phyloP scores from a whole-genome alignment of 1,140 invertebrate genomes.

The Diorhabda elongata region DNA sequence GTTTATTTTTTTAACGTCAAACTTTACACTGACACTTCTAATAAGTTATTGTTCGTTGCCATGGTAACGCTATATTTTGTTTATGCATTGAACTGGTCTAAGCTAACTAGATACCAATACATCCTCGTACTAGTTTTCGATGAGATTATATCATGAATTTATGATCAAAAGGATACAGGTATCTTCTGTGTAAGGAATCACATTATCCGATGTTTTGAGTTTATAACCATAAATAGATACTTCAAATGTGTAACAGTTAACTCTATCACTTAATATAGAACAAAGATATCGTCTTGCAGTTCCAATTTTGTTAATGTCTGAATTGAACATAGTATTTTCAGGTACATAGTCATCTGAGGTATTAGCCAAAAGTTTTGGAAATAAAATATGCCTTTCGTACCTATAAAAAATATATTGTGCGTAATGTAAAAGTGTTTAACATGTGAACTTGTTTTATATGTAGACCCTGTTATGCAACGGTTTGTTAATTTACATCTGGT shows the following conservation, averaged over 20 bases:
- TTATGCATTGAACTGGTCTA: too few species aligned
- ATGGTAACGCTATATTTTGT: too few species aligned
- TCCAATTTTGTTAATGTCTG: slow-evolving; percentile 79
- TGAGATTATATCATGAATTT: too few species aligned
- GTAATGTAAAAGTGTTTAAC: not conserved
- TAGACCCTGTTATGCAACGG: too few species aligned
- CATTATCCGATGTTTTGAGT: slow-evolving; percentile 58
- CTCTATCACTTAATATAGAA: slow-evolving; percentile 63
- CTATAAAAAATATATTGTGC: slow-evolving; percentile 49
- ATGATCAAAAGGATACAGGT: slow-evolving; percentile 74
- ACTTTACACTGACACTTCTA: too few species aligned
- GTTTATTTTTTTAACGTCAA: too few species aligned
- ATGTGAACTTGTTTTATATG: too few species aligned
- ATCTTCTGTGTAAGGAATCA: slow-evolving; percentile 84
- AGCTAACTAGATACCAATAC: too few species aligned
- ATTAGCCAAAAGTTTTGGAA: slow-evolving; percentile 83
- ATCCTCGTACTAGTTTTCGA: too few species aligned
- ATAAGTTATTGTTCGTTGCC: too few species aligned
- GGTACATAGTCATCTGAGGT: slow-evolving; percentile 79
- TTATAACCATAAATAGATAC: slow-evolving; percentile 83
- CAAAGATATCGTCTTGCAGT: slow-evolving; percentile 77
- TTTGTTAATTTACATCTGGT: too few species aligned
- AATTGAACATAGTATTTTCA: slow-evolving; percentile 84
- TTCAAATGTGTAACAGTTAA: slow-evolving; percentile 81
- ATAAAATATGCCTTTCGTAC: slow-evolving; percentile 80